These are phyloP conservation scores for Brevimyrus niger DNA, from an alignment of 2,113 vertebrate species.

Conservation along the genomic window DNA sequence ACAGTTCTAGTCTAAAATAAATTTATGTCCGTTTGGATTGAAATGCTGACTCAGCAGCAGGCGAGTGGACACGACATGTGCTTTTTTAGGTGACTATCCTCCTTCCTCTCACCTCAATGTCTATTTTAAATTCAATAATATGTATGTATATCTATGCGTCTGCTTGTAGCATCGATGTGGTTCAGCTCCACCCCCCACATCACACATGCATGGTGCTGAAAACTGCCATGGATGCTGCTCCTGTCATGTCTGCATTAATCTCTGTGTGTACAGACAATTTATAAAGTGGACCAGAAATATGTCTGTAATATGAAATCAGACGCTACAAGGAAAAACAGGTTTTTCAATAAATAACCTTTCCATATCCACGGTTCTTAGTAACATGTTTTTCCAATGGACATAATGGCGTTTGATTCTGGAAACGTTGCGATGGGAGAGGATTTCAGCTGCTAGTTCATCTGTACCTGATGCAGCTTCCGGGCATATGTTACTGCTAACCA, in stretches of 20 bases:
- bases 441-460: background rate
- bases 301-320: background rate
- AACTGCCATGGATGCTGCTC: background rate
- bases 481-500: constrained; percentile 22
- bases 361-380: background rate
- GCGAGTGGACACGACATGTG: background rate
- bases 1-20: constrained; percentile 15
- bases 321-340: background rate
- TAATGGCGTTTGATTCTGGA: background rate
- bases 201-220: background rate
- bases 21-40: constrained; percentile 27
- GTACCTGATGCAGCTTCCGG: background rate
- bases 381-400: background rate
- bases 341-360: background rate
- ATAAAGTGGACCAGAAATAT: background rate
- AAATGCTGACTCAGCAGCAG: constrained; percentile 28
- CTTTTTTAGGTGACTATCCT: background rate
- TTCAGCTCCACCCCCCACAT: background rate
- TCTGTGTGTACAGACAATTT: background rate
- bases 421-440: background rate
- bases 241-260: background rate
- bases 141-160: background rate
- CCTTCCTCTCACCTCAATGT: background rate
- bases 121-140: background rate
- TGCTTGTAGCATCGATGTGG: background rate